These are phyloP conservation scores for Stegastes partitus DNA, from an alignment of 2,113 vertebrate species.

Conservation along the genomic window DNA sequence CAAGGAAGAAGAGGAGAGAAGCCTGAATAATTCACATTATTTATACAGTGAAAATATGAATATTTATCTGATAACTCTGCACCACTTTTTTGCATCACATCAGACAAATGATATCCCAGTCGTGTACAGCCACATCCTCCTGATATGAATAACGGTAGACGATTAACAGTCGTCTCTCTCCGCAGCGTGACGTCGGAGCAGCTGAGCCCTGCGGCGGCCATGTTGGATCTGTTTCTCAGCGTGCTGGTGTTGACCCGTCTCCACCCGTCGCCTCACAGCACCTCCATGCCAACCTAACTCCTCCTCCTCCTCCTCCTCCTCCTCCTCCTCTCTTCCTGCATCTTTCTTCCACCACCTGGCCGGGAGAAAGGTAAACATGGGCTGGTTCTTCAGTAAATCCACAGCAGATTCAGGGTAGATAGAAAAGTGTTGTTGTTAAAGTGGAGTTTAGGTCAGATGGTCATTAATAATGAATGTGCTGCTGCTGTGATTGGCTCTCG, in stretches of 20 bases:
- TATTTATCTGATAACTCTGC: no score
- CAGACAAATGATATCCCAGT: no score
- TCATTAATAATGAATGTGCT: no score
- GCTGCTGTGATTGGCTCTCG: no score
- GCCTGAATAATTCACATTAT: background rate
- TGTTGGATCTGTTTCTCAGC: constrained; percentile 70
- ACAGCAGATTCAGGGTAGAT: no score
- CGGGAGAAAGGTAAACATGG: constrained; percentile 65
- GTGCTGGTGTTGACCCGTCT: constrained; percentile 67
- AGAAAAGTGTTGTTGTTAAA: no score
- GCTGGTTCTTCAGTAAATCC: background rate
- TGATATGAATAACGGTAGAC: background rate
- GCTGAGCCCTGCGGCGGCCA: constrained; percentile 64
- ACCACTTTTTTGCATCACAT: no score
- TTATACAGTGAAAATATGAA: no score
- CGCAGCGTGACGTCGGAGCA: background rate
- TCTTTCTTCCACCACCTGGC: constrained; percentile 33
- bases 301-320: constrained; percentile 17
- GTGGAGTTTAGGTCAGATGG: no score
- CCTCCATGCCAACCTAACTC: constrained; percentile 70
- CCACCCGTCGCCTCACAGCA: constrained; percentile 61
- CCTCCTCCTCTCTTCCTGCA: background rate
- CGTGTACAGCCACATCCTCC: background rate
- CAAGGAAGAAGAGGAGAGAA: background rate
- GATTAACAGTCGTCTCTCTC: background rate